Evolutionary conservation across 2,113 vertebrate genomes (phyloP).

Genomic region (Pollachius pollachius): DNA sequence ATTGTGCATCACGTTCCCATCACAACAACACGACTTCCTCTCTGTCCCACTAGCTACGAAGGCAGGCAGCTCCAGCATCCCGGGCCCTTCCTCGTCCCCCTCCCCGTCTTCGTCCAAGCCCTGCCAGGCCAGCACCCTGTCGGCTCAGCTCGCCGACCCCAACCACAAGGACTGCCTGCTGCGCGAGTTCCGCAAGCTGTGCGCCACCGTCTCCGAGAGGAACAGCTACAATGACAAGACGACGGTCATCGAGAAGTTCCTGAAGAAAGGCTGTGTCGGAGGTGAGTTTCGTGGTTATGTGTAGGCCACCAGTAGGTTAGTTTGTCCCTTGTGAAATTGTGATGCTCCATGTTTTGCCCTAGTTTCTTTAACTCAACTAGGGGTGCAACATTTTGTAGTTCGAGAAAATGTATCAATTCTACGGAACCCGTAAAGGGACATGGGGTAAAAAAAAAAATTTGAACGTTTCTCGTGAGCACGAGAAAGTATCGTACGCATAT

Average conservation of each 20-base stretch:
- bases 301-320: no score
- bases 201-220: constrained; percentile 88
- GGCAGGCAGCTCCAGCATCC: constrained; percentile 65
- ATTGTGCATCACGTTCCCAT: no score
- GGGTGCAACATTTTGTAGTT: no score
- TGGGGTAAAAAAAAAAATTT: no score
- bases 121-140: constrained; percentile 69
- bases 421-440: no score
- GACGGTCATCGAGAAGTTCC: constrained; percentile 91
- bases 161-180: constrained; percentile 92
- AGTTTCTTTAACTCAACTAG: no score
- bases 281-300: constrained; percentile 64
- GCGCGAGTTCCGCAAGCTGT: constrained; percentile 92
- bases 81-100: constrained; percentile 38
- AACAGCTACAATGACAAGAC: constrained; percentile 94
- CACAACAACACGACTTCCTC: background rate
- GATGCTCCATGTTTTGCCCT: no score
- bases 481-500: no score
- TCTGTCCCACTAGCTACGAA: constrained; percentile 60
- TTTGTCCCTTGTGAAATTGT: no score
- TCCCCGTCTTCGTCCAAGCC: constrained; percentile 44
- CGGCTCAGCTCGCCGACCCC: constrained; percentile 79
- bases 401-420: no score
- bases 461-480: no score
- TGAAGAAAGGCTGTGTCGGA: constrained; percentile 86